Conservation (phyloP, 2,113 vertebrate genomes). For the Gobio gobio region DNA sequence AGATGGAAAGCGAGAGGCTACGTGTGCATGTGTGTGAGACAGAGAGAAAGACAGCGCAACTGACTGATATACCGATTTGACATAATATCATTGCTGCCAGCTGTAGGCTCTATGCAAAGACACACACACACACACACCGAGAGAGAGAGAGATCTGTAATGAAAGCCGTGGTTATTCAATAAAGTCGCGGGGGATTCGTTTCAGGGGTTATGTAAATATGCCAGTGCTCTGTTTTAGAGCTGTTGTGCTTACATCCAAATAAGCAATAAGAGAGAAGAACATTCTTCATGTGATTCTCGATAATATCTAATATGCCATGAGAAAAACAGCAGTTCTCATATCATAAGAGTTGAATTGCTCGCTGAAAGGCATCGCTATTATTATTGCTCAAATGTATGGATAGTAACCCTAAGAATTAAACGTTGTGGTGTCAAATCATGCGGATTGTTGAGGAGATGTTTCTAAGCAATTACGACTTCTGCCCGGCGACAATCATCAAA, state of each 20-base stretch:
- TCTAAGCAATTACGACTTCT: neutral
- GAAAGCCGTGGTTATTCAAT: constrained; percentile 47
- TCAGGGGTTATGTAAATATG: constrained; percentile 47
- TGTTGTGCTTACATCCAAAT: constrained; percentile 38
- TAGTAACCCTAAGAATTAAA: neutral
- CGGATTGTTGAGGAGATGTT: neutral
- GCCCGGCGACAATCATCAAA: neutral
- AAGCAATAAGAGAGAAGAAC: constrained; percentile 29
- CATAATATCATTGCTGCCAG: constrained; percentile 62
- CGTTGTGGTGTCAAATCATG: neutral
- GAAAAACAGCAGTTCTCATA: neutral
- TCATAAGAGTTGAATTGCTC: neutral
- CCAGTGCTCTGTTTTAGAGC: constrained; percentile 34
- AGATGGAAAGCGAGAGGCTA: constrained; percentile 22
- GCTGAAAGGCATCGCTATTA: neutral
- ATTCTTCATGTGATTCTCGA: constrained; percentile 3
- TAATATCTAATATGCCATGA: neutral
- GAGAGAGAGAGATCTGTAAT: constrained; percentile 38
- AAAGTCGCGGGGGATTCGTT: constrained; percentile 35
- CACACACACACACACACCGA: constrained; percentile 34
- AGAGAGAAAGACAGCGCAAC: constrained; percentile 36
- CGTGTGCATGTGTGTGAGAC: constrained; percentile 24
- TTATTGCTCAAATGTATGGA: neutral
- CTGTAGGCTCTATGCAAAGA: constrained; percentile 33
- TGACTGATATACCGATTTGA: constrained; percentile 57